These are phyloP conservation scores for Brachypodius melanocephalos DNA, from an alignment of 2,113 vertebrate species.

Conservation along the genomic window DNA sequence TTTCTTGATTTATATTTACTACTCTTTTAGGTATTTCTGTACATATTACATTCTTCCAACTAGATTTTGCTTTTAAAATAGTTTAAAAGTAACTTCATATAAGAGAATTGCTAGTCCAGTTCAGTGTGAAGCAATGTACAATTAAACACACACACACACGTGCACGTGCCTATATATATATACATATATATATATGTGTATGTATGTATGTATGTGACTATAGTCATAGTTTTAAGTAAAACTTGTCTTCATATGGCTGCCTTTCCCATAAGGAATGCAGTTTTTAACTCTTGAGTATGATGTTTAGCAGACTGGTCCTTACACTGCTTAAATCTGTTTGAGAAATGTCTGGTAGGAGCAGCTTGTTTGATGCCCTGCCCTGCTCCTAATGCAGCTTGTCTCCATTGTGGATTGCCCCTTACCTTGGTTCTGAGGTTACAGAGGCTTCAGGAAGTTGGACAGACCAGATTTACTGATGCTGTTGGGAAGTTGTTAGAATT, in stretches of 20 bases:
- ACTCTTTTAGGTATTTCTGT: not conserved
- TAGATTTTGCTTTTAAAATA: not conserved
- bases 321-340: not conserved
- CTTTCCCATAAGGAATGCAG: not conserved
- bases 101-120: not conserved
- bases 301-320: not conserved
- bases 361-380: not conserved
- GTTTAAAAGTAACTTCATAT: not conserved
- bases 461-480: not conserved
- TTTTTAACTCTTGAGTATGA: not conserved
- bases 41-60: not conserved
- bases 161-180: not conserved
- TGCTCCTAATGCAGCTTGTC: not conserved
- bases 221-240: not conserved
- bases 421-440: not conserved
- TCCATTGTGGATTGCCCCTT: not conserved
- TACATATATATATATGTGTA: no score
- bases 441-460: not conserved
- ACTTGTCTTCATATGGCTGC: not conserved
- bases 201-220: not conserved
- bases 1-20: not conserved
- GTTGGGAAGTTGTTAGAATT: not conserved
- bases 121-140: not conserved
- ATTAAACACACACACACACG: not conserved
- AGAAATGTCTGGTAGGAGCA: not conserved